Evolutionary conservation across 1,140 invertebrate genomes (phyloP).

Genomic region (Brachionus koreanus): DNA sequence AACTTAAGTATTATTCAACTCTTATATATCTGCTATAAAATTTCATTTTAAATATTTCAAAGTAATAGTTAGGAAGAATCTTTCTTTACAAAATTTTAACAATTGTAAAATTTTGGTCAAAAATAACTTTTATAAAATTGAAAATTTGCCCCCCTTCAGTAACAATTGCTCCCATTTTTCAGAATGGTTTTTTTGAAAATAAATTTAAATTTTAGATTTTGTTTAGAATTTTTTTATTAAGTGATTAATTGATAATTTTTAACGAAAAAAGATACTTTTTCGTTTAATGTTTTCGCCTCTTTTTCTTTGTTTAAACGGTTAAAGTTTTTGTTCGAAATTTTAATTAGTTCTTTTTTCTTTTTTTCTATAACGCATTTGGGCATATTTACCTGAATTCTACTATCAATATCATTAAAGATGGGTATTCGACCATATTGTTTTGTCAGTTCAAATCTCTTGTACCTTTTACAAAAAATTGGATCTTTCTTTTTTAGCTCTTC

Average conservation of each 20-base stretch:
- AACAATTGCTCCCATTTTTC: too few relatives aligned
- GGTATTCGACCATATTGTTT: background rate
- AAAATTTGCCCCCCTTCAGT: too few relatives aligned
- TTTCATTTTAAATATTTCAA: too few relatives aligned
- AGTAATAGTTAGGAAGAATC: too few relatives aligned
- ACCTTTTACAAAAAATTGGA: slow-evolving; percentile 13
- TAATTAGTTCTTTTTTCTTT: slow-evolving; percentile 12
- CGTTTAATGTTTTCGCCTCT: background rate
- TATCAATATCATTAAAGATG: background rate
- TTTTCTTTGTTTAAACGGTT: background rate
- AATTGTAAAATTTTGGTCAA: background rate
- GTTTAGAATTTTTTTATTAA: background rate
- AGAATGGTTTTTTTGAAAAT: too few relatives aligned
- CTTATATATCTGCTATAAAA: too few relatives aligned
- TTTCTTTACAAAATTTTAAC: background rate
- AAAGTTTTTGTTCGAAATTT: background rate
- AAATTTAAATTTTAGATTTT: background rate
- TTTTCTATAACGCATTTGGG: background rate
- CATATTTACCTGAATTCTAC: background rate
- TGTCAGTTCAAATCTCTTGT: background rate
- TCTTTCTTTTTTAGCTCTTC: background rate
- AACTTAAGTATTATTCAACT: too few relatives aligned
- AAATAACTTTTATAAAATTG: too few relatives aligned
- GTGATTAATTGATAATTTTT: slow-evolving; percentile 16
- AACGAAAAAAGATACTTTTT: background rate